Conservation (phyloP, 2,888 invertebrate genomes). For the Eupithecia inturbata region DNA sequence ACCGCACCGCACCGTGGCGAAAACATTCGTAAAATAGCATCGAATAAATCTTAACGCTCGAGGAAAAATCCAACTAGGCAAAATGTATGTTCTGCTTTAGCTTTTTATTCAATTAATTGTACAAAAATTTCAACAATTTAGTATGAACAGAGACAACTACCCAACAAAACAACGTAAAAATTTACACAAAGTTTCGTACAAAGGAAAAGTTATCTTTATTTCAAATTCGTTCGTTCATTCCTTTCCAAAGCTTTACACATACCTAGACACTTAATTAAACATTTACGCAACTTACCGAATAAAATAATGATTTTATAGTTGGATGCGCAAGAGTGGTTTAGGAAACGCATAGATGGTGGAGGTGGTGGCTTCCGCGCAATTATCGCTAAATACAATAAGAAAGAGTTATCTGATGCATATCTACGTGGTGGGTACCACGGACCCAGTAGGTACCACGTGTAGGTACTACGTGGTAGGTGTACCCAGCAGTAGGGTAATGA, state of each 20-base stretch:
- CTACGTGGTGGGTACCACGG: no score
- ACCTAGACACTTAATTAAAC: constrained; percentile 18
- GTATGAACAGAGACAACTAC: no score
- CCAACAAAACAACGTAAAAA: no score
- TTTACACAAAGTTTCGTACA: neutral
- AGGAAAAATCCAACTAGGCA: neutral
- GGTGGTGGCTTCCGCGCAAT: constrained; percentile 48
- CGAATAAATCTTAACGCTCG: neutral
- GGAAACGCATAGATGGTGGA: constrained; percentile 38
- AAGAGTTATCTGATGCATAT: constrained; percentile 35
- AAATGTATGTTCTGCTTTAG: no score
- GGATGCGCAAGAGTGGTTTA: constrained; percentile 49
- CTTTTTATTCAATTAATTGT: no score
- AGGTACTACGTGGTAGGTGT: no score
- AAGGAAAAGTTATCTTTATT: neutral
- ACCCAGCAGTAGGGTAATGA: no score
- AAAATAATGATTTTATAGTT: constrained; percentile 44
- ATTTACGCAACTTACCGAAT: constrained; percentile 28
- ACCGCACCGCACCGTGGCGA: no score
- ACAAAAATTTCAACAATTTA: no score
- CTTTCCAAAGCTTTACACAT: neutral
- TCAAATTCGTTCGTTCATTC: constrained; percentile 11
- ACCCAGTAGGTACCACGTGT: no score
- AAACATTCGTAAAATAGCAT: neutral
- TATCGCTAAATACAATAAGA: constrained; percentile 46